Base-by-base conservation (phyloP, 2,113 vertebrate species). In the Oncorhynchus clarkii region DNA sequence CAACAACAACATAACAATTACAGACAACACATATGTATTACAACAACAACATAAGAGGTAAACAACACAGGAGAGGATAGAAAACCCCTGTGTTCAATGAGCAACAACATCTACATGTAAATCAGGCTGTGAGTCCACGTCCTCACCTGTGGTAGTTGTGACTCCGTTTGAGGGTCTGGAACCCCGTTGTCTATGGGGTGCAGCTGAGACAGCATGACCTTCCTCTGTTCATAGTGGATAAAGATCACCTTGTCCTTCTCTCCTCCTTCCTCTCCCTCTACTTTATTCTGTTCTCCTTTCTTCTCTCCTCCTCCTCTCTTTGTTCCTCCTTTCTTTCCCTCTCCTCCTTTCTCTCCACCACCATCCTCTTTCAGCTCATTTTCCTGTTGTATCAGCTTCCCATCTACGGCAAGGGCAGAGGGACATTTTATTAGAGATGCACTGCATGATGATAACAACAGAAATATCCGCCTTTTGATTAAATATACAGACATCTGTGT, bases 181-280 rank as follows among this genome's bases (percentile, higher is more conserved):
- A 73, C 75, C 1, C 71, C 73, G n/a, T 82, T 85, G 0, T 91
- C 24, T 0, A 94, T 39, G 0, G 94, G 92, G 66, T 99, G 96
- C 6, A 99, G 92, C 80, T 94, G 92, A 0, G 97, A 97, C 66
- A 96, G 91, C 95, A 98, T 96, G 69, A 97, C 95, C 82, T 99
- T 95, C 75, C 93, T 94, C 89, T 99, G 97, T 87, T 99, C 95
- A 0, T 99, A 99, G 91, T 99, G 97, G 20, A 99, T 75, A 0
- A 99, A 93, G 85, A 96, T 92, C 76, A 96, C 91, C 85, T 94
- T 92, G 68, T 95, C 84, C 2, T 86, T 83, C 0, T 84, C 51
- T 1, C 79, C 48, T 0, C 90, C 91, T 49, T 92, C 88, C 67
- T 90, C 83, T 0, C 57, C 27, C 6, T 60, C 6, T 2, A 26